Conservation (phyloP, 2,888 invertebrate genomes). For the Mycogona germanica region DNA sequence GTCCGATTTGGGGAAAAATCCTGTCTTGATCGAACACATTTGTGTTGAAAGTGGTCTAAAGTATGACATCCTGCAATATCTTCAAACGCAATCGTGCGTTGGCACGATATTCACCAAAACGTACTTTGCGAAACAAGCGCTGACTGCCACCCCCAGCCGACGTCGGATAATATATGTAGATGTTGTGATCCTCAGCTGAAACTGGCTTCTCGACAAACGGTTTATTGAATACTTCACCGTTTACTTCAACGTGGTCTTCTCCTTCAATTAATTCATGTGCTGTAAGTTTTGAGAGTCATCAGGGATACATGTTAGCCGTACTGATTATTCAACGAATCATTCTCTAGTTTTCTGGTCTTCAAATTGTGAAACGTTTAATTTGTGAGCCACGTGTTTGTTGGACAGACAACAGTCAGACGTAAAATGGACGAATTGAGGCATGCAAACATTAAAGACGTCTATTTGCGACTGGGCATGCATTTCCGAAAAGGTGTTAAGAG, state of each 20-base stretch:
- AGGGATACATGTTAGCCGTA: background rate
- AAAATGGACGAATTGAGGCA: too few relatives aligned
- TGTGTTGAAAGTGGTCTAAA: background rate
- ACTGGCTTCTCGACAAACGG: slow-evolving; percentile 99
- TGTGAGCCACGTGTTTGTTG: too few relatives aligned
- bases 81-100: too few relatives aligned
- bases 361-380: background rate
- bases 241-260: slow-evolving; percentile 95
- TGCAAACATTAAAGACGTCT: too few relatives aligned
- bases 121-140: slow-evolving; percentile 89
- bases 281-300: slow-evolving; percentile 31
- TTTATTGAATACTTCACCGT: slow-evolving; percentile 88
- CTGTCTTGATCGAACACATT: background rate
- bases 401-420: too few relatives aligned
- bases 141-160: slow-evolving; percentile 97
- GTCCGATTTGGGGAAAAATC: background rate
- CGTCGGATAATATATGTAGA: slow-evolving; percentile 98
- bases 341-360: background rate
- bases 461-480: too few relatives aligned
- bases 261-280: slow-evolving; percentile 86
- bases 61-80: background rate
- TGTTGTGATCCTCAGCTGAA: slow-evolving; percentile 98
- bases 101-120: too few relatives aligned
- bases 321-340: background rate
- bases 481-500: too few relatives aligned